Evolutionary conservation across 2,888 invertebrate species (phyloP), one percentile per base, ranked within the genome.

Genomic region (Apoderus coryli): DNA sequence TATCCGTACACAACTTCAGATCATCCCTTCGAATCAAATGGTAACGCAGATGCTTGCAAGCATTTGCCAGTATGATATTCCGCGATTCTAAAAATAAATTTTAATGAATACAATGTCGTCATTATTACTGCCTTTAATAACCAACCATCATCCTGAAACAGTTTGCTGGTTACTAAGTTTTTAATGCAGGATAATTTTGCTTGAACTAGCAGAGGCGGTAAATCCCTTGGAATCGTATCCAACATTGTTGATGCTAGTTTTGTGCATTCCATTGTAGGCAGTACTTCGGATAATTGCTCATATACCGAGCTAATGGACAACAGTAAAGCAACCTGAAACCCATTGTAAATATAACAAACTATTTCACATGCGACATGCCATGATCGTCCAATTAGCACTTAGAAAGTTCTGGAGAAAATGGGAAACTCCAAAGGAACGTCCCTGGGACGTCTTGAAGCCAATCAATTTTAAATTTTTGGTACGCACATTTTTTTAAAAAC

Each of bases 51-150:
- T 92, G 89, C 41, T 79, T 76, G 51, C 89, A 86, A 15, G 84
- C 79, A 2, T 84, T 79, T 0, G 77, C 73, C 12, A 93, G 61
- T 4, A 93, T 67, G 32, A 85, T 71, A 48, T 77, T 78, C 33
- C 92, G 71, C 2, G 88, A 85, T 56, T 88, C 90, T 82, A 57
- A 16, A 56, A n/a, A n/a, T n/a, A n/a, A n/a, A n/a, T n/a, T n/a
- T n/a, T n/a, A n/a, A n/a, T n/a, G n/a, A n/a, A n/a, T n/a, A n/a
- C n/a, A n/a, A 6, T 16, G 19, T 16, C 19, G 6, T 7, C 19
- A 6, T 9, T 16, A 16, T 6, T 7, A 16, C 6, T 16, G 9
- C 19, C 19, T 9, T 16, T 16, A 7, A 19, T 9, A 26, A 40
- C 39, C 41, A 47, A 52, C 76, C 74, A 54, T 75, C 73, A 49